Conservation (phyloP, 2,113 vertebrate species). For the Romanogobio albipinnatus region DNA sequence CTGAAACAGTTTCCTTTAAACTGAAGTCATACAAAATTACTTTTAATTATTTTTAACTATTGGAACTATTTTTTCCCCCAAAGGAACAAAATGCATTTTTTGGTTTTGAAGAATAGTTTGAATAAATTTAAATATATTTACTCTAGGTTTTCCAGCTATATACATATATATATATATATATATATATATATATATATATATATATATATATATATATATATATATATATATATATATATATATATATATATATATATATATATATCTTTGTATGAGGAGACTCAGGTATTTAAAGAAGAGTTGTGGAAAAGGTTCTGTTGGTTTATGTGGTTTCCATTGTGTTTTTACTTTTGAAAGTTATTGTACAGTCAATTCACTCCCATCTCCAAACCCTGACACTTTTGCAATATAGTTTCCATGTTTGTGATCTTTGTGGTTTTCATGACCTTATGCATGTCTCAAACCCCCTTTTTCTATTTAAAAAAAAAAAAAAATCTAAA, state of each 20-base stretch:
- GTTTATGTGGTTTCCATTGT: background rate
- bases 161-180: background rate
- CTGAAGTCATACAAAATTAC: no score
- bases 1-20: background rate
- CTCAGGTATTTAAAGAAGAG: conserved; percentile 6
- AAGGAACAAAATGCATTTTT: conserved; percentile 1
- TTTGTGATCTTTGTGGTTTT: background rate
- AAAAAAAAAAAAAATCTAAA: conserved; percentile 10
- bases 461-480: background rate
- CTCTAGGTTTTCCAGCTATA: background rate
- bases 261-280: background rate
- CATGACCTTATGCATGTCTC: conserved; percentile 30
- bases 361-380: background rate
- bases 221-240: background rate
- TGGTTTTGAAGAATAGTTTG: background rate
- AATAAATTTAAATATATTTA: background rate
- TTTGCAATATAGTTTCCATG: conserved; percentile 2
- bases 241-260: background rate
- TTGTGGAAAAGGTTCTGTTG: background rate
- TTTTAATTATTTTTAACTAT: background rate
- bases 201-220: background rate
- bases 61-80: background rate
- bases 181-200: background rate
- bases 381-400: background rate
- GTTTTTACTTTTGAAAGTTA: background rate